These are phyloP conservation scores for Xanthostigma xanthostigma DNA, from an alignment of 2,888 invertebrate species.

Conservation along the genomic window DNA sequence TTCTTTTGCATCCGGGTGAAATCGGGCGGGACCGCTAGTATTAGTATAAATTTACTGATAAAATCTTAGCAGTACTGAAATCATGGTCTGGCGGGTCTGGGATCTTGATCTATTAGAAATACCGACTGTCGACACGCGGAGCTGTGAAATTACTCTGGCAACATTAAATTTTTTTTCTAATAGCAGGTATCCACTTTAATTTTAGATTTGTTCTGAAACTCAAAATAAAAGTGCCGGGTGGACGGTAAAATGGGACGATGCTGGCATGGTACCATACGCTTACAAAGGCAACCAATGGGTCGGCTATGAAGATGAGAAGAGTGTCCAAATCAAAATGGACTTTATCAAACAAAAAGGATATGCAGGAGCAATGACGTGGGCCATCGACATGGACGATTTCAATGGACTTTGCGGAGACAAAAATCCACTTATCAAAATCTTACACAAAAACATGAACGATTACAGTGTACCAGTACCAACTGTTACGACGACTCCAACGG, in stretches of 20 bases:
- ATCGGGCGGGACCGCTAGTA: no score
- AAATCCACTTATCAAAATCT: constrained; percentile 58
- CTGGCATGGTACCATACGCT: constrained; percentile 70
- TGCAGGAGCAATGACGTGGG: constrained; percentile 85
- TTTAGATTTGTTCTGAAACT: constrained; percentile 63
- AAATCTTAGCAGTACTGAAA: no score
- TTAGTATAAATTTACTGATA: no score
- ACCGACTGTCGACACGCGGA: no score
- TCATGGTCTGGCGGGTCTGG: no score
- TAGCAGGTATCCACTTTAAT: background rate
- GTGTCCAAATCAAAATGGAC: constrained; percentile 79
- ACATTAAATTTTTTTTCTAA: constrained; percentile 21
- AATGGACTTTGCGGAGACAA: constrained; percentile 63
- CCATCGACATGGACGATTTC: constrained; percentile 86
- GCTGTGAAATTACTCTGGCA: background rate
- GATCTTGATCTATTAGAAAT: background rate
- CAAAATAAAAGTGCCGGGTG: constrained; percentile 54
- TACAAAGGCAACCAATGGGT: constrained; percentile 82
- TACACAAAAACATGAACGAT: constrained; percentile 55
- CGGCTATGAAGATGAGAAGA: constrained; percentile 70
- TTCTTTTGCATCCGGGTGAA: no score
- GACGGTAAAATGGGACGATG: constrained; percentile 72
- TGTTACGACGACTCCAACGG: constrained; percentile 49
- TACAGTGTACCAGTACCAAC: constrained; percentile 54
- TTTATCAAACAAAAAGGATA: constrained; percentile 71